phyloP scores from a whole-genome alignment of 1,140 invertebrate species.

The Platyura marginata region DNA sequence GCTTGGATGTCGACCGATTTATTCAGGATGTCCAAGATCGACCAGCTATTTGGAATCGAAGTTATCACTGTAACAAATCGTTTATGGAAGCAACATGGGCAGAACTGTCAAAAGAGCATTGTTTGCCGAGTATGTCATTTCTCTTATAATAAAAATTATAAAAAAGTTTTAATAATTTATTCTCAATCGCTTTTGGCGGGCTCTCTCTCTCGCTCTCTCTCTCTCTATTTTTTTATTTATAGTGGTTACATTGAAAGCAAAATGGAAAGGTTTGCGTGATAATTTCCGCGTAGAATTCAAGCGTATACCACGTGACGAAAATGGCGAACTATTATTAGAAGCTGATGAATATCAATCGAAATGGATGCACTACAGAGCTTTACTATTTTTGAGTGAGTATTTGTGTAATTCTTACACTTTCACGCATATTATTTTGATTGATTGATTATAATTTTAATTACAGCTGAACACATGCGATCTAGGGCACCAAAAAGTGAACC shows the following conservation, averaged over 20 bases:
- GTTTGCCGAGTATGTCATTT: slow-evolving; percentile 17
- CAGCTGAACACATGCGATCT: slow-evolving; percentile 23
- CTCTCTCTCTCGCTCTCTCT: neutral
- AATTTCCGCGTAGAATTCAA: slow-evolving; percentile 24
- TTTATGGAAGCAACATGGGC: slow-evolving; percentile 24
- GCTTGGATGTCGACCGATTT: slow-evolving; percentile 21
- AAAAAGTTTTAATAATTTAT: neutral
- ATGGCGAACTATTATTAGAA: slow-evolving; percentile 19
- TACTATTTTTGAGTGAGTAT: slow-evolving; percentile 14
- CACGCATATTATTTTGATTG: too few relatives aligned
- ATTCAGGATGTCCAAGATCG: slow-evolving; percentile 22
- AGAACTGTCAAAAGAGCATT: slow-evolving; percentile 18
- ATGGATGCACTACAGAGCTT: slow-evolving; percentile 21
- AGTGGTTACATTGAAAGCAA: slow-evolving; percentile 15
- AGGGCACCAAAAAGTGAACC: slow-evolving; percentile 9
- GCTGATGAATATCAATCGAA: slow-evolving; percentile 22
- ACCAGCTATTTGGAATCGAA: slow-evolving; percentile 24
- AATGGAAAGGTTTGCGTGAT: slow-evolving; percentile 24
- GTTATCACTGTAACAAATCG: slow-evolving; percentile 23
- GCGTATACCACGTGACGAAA: slow-evolving; percentile 20
- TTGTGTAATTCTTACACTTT: neutral
- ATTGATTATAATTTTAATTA: too few relatives aligned
- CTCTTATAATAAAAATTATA: slow-evolving; percentile 1
- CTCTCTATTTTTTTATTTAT: neutral
- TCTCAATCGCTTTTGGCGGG: neutral